phyloP scores from a whole-genome alignment of 2,113 vertebrate genomes.

The Condylura cristata region DNA sequence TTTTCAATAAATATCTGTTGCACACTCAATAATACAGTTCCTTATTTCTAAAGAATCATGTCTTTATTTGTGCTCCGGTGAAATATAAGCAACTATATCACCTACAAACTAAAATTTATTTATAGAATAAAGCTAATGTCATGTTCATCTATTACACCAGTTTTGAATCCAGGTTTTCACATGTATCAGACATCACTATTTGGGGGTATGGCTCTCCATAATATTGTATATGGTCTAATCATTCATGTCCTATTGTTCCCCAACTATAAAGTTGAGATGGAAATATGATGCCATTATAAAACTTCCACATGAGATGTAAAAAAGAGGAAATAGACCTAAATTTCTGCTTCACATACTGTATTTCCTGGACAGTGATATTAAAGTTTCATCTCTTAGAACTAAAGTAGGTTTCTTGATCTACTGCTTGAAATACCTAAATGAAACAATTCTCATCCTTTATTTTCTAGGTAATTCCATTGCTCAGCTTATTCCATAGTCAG shows the following conservation, averaged over 20 bases:
- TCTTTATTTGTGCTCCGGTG: background rate
- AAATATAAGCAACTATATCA: background rate
- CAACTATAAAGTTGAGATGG: background rate
- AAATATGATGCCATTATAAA: background rate
- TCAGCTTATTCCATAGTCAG: background rate
- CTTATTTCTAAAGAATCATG: background rate
- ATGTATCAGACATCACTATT: background rate
- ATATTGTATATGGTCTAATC: background rate
- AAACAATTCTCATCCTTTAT: background rate
- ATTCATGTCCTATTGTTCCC: accelerated
- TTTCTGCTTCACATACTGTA: background rate
- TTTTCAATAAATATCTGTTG: too few species aligned
- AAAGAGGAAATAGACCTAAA: background rate
- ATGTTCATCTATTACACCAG: background rate
- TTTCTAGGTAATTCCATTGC: background rate
- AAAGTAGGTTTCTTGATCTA: background rate
- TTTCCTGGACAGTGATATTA: background rate
- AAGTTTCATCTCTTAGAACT: background rate
- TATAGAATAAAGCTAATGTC: background rate
- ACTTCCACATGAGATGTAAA: background rate
- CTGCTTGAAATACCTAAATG: background rate
- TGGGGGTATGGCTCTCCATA: background rate
- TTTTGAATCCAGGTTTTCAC: background rate
- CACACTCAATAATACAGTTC: background rate
- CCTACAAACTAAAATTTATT: background rate